Evolutionary conservation across 1,140 invertebrate species (phyloP).

Genomic region (Macrobrachium nipponense): DNA sequence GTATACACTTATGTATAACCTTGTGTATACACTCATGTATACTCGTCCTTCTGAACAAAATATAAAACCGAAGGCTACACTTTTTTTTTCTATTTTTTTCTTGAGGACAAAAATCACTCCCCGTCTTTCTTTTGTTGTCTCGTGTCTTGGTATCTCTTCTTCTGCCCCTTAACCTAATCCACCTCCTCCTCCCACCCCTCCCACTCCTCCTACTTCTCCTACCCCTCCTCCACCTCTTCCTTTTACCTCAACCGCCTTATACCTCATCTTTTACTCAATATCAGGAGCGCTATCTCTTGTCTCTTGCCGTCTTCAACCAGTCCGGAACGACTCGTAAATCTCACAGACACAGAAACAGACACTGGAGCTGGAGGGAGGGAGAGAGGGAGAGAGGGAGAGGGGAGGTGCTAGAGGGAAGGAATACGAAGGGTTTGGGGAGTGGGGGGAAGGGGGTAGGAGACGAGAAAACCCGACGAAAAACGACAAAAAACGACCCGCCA

Average conservation of each 20-base stretch:
- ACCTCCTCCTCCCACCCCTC: not conserved
- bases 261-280: not conserved
- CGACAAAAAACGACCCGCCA: not conserved
- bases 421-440: too few relatives aligned
- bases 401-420: not conserved
- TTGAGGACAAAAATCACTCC: not conserved
- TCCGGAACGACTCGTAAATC: too few relatives aligned
- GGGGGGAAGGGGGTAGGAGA: not conserved
- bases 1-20: too few relatives aligned
- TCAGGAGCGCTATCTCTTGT: too few relatives aligned
- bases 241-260: slow-evolving; percentile 12
- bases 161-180: not conserved
- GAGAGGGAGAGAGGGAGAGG: not conserved
- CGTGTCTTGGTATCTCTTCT: not conserved
- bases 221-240: not conserved
- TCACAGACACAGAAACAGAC: not conserved
- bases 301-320: too few relatives aligned
- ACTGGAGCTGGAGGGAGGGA: not conserved
- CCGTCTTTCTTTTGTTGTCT: not conserved
- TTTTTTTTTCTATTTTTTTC: not conserved
- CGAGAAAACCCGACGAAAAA: not conserved
- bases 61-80: too few relatives aligned
- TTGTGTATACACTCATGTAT: not conserved
- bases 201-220: not conserved
- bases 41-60: too few relatives aligned